Evolutionary conservation across 2,797 vertebrate genomes (phyloP), one percentile per base, ranked within the genome.

Genomic region (Coendou prehensilis): DNA sequence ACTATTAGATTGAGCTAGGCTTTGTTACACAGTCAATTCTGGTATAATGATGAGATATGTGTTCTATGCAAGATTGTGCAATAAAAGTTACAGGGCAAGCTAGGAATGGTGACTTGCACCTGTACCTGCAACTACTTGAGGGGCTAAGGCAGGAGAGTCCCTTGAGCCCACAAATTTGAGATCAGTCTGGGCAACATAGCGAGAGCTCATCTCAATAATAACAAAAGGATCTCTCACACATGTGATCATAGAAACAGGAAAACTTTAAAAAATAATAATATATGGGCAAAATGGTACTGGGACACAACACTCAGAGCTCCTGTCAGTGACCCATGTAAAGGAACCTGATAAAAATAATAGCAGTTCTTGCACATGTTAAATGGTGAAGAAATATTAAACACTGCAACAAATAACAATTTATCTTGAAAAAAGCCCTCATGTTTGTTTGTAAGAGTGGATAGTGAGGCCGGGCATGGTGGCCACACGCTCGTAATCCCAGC

Each of bases 51-150:
- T 85, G 23, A 81, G 30, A 18, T 73, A 28, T 10, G 1, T 79
- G 18, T 91, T 67, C 33, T 95, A n/a, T 91, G 79, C 64, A 96
- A 11, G 92, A 71, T 37, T 67, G 26, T 81, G 57, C 33, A 64
- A 0, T 93, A 18, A 89, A 95, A 84, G 9, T 75, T 45, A 67
- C 26, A 81, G 50, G 61, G 23, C 64, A 89, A 33, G 33, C 18
- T 69, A 15, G 67, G 33, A 13, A 41, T 41, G 54, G 45, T 41
- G 54, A 37, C 30, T 17, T 59, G 23, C 4, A 18, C 23, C 18
- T 73, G 23, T 63, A 45, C 13, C n/a, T 22, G n/a, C 15, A 50
- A 41, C 5, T 47, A n/a, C 30, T 88, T 47, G 59, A 59, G 47
- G 45, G 23, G 23, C n/a, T 59, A 47, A 73, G 2, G 13, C 14